Percentiles rank a stretch among this genome's conserved stretches.
Conservation (phyloP, 2,113 vertebrate species). For the Pseudorectes ferrugineus region DNA sequence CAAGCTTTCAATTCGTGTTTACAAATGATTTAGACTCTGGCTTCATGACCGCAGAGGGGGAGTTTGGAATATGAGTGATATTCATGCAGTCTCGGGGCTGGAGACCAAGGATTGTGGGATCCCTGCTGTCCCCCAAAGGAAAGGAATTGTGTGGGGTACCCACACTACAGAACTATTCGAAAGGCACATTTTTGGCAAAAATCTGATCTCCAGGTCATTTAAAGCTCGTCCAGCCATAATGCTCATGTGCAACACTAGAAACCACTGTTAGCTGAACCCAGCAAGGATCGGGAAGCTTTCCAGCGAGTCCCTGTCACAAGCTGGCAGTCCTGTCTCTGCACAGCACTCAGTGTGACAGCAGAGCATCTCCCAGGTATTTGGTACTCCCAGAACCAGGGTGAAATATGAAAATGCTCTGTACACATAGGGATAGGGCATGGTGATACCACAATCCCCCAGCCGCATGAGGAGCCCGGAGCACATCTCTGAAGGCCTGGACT, state of each 20-base stretch:
- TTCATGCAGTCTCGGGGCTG: not conserved
- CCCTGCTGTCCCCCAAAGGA: not conserved
- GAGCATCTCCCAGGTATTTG: not conserved
- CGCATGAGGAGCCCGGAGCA: not conserved
- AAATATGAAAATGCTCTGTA: not conserved
- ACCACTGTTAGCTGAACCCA: not conserved
- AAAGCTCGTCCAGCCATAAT: not conserved
- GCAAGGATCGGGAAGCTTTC: not conserved
- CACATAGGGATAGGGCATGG: not conserved
- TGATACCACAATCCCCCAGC: not conserved
- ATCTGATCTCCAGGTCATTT: not conserved
- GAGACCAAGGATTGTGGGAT: not conserved
- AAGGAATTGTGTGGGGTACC: not conserved
- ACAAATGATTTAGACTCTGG: not conserved
- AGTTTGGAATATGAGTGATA: not conserved
- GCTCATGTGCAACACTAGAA: not conserved
- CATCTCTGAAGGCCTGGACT: not conserved
- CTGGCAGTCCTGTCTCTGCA: not conserved
- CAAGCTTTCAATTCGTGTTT: not conserved
- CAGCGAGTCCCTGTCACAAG: fast-evolving
- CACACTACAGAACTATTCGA: not conserved
- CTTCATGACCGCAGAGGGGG: not conserved
- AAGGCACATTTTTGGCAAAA: not conserved
- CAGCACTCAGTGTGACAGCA: not conserved
- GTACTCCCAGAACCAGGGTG: not conserved